A percentile compares a stretch with the other conserved stretches of the same genome.
These are phyloP conservation scores for Malurus splendens DNA, from an alignment of 2,797 vertebrate species.

Conservation along the genomic window DNA sequence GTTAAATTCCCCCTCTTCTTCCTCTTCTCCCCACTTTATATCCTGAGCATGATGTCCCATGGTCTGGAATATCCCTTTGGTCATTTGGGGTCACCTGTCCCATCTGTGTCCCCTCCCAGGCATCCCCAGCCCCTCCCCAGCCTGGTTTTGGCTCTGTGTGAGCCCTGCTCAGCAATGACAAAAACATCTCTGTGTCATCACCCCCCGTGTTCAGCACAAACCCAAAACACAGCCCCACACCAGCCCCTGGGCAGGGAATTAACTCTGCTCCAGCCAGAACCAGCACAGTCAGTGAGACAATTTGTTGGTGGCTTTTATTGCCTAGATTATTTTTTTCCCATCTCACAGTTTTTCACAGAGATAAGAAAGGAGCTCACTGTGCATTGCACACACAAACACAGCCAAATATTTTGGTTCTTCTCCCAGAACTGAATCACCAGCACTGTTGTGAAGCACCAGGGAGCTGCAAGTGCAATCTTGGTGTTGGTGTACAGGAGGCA, in stretches of 20 bases:
- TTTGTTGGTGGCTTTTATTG: background rate
- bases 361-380: background rate
- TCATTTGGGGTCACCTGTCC: background rate
- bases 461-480: background rate
- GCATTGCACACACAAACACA: background rate
- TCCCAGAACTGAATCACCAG: background rate
- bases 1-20: background rate
- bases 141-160: background rate
- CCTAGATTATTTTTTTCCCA: background rate
- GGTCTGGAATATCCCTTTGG: background rate
- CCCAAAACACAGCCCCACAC: background rate
- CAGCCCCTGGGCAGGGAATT: background rate
- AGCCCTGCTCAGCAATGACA: background rate
- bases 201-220: background rate
- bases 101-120: background rate
- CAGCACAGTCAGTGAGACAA: background rate
- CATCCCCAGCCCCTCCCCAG: background rate
- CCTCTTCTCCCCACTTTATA: accelerated
- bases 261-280: background rate
- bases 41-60: too few species aligned
- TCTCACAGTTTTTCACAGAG: background rate
- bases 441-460: background rate
- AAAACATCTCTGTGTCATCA: background rate
- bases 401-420: background rate
- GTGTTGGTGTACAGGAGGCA: background rate